Evolutionary conservation across 1,140 invertebrate species (phyloP).

Genomic region (Zaprionus vittiger): DNA sequence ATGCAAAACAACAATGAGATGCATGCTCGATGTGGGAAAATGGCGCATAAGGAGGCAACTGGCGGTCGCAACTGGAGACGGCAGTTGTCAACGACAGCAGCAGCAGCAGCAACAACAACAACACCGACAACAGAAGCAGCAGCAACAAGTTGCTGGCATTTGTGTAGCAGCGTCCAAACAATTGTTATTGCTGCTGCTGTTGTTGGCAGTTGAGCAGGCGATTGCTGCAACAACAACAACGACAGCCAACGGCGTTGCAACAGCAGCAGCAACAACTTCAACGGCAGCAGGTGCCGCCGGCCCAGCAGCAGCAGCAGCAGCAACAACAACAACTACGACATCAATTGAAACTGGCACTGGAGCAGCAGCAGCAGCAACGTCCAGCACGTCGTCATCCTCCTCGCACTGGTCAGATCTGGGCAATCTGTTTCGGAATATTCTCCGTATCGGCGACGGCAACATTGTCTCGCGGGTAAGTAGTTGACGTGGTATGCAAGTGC

Average conservation of each 20-base stretch:
- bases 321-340: constrained; percentile 39
- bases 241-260: constrained; percentile 13
- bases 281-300: constrained; percentile 35
- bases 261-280: constrained; percentile 67
- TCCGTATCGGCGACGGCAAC: constrained; percentile 78
- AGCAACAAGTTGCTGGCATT: constrained; percentile 57
- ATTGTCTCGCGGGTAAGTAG: constrained; percentile 70
- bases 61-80: constrained; percentile 26
- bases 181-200: constrained; percentile 49
- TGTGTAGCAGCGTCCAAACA: constrained; percentile 44
- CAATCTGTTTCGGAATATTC: constrained; percentile 66
- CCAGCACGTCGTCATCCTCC: constrained; percentile 21
- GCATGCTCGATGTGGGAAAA: constrained; percentile 91
- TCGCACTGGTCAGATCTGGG: constrained; percentile 38
- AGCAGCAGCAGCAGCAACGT: constrained; percentile 14
- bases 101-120: constrained; percentile 33
- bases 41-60: constrained; percentile 81
- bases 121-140: constrained; percentile 6
- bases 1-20: constrained; percentile 84
- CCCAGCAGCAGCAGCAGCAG: constrained; percentile 87
- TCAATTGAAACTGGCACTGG: constrained; percentile 22
- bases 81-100: constrained; percentile 57
- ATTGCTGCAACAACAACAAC: constrained; percentile 86
- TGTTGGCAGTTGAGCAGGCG: constrained; percentile 58
- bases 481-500: not conserved